Evolutionary conservation across 2,888 invertebrate species (phyloP), one percentile per base, ranked within the genome.

Genomic region (Zygaena filipendulae): DNA sequence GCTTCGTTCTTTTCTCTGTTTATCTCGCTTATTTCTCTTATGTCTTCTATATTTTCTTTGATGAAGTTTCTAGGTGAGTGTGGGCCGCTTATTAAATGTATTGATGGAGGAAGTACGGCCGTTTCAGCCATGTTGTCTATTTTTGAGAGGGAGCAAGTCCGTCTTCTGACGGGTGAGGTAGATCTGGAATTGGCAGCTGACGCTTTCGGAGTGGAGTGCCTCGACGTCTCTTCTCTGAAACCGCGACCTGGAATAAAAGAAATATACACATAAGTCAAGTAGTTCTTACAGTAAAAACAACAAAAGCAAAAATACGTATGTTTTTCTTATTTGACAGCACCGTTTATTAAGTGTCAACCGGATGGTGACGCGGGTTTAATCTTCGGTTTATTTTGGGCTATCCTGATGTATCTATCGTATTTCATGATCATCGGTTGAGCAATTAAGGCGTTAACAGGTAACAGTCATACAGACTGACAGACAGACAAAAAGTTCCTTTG

Each of bases 181-280:
- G 70, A 53, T 51, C 77, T 57, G 21, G 81, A 81, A 39, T 71
- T 75, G 22, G 60, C 43, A 20, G 69, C 63, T 25, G 77, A 75
- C 16, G 71, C 67, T 44, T 52, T 66, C 3, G 84, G 84, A 8
- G 83, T 82, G 25, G 70, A 82, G 35, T 84, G 82, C 7, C 84
- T 69, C 3, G 84, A 84, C 4, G 77, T 79, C 19, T 74, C 74
- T 57, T 72, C 74, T 43, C 71, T 58, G 37, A 71, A 86, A 69
- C 52, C 85, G 68, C 51, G 82, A 59, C 77, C 77, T 77, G 30
- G 4, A 40, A 42, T 33, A 30, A 38, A 40, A 33, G 39, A 11
- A 30, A n/a, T n/a, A n/a, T n/a, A n/a, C n/a, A n/a, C n/a, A n/a
- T n/a, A n/a, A n/a, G n/a, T n/a, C n/a, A n/a, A n/a, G n/a, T n/a